A percentile compares a stretch with the other conserved stretches of the same genome.
These are phyloP conservation scores for Dryomyza anilis DNA, from an alignment of 2,888 invertebrate species.

Conservation along the genomic window DNA sequence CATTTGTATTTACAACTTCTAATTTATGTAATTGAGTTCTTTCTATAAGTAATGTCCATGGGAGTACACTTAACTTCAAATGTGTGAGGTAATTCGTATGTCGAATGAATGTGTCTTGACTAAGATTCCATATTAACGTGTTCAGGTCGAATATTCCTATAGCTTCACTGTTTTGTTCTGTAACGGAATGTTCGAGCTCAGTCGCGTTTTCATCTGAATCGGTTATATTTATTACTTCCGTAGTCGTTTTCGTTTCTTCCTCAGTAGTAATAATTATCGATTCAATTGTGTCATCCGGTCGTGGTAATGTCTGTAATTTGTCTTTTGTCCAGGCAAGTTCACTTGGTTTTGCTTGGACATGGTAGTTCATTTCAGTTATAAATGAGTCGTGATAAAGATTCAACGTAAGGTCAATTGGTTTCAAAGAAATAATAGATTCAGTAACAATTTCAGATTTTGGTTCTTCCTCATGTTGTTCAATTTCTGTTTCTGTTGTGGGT, in stretches of 20 bases:
- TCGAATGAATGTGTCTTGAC: slow-evolving; percentile 42
- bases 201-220: not conserved
- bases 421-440: too few relatives aligned
- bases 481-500: not conserved
- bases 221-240: not conserved
- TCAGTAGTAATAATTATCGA: not conserved
- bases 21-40: too few relatives aligned
- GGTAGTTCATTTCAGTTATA: too few relatives aligned
- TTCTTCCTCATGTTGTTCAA: not conserved
- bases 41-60: slow-evolving; percentile 31
- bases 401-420: too few relatives aligned
- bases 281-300: too few relatives aligned
- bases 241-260: not conserved
- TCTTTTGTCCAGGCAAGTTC: too few relatives aligned
- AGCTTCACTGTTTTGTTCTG: not conserved
- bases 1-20: slow-evolving; percentile 46
- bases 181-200: not conserved
- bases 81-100: slow-evolving; percentile 36
- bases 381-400: too few relatives aligned
- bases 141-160: slow-evolving; percentile 8
- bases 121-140: slow-evolving; percentile 42
- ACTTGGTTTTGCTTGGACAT: too few relatives aligned
- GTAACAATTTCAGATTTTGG: not conserved
- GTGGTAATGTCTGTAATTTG: too few relatives aligned
- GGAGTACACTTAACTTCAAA: slow-evolving; percentile 28